Percentiles rank a stretch among this genome's conserved stretches.
These are phyloP conservation scores for Allolobophora icterica DNA, from an alignment of 2,888 invertebrate species.

Conservation along the genomic window DNA sequence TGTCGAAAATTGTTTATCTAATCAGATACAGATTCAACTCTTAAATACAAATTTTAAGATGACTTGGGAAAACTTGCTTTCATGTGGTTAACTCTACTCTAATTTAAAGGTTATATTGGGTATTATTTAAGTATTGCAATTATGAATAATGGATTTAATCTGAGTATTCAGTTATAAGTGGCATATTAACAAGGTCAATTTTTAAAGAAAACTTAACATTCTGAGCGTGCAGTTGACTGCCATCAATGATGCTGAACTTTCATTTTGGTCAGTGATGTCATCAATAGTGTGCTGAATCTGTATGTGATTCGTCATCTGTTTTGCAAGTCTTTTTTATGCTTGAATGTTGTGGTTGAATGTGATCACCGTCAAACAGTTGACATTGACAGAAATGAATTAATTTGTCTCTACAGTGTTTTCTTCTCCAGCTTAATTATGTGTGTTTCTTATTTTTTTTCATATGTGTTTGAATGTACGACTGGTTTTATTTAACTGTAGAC, in stretches of 20 bases:
- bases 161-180: too few species aligned
- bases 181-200: neutral
- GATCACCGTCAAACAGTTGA: neutral
- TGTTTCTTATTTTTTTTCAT: neutral
- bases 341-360: neutral
- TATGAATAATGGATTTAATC: neutral
- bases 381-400: neutral
- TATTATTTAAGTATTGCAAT: neutral
- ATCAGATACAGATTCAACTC: slow-evolving; percentile 25
- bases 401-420: neutral
- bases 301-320: neutral
- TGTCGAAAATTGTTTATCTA: neutral
- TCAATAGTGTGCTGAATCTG: neutral
- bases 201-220: neutral
- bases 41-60: neutral
- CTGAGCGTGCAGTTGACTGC: neutral
- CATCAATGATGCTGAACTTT: neutral
- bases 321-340: neutral
- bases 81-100: neutral
- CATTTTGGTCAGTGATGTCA: neutral
- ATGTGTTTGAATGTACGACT: neutral
- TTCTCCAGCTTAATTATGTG: neutral
- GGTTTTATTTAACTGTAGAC: neutral
- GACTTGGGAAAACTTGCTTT: neutral
- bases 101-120: neutral